Percentiles rank a stretch among this genome's conserved stretches.
Evolutionary conservation across 2,113 vertebrate species (phyloP).

Genomic region (Zootoca vivipara): DNA sequence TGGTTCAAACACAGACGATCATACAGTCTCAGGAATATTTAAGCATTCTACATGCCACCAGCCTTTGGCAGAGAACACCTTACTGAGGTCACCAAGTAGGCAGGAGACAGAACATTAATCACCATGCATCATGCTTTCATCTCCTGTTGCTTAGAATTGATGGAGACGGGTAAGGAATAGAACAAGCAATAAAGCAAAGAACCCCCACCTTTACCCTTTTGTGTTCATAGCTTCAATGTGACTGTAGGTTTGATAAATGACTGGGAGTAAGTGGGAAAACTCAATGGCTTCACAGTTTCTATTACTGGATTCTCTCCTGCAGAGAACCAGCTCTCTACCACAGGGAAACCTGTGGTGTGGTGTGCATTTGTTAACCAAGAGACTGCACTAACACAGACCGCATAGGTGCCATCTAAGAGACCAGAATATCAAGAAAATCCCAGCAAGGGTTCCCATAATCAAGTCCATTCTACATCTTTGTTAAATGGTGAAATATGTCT

Average conservation of each 20-base stretch:
- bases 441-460: not conserved
- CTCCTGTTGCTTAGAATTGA: not conserved
- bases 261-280: not conserved
- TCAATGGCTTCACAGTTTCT: slow-evolving; percentile 7
- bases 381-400: not conserved
- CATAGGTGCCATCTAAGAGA: not conserved
- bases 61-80: not conserved
- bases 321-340: not conserved
- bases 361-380: not conserved
- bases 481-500: not conserved
- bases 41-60: not conserved
- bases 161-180: not conserved
- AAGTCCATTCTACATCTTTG: not conserved
- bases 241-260: slow-evolving; percentile 25
- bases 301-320: slow-evolving; percentile 13
- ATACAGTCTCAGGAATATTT: not conserved
- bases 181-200: slow-evolving; percentile 20
- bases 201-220: slow-evolving; percentile 9
- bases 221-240: not conserved
- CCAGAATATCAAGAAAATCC: not conserved
- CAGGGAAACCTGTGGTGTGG: not conserved
- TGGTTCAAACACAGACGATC: not conserved
- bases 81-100: not conserved
- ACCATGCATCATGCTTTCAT: not conserved
- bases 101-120: slow-evolving; percentile 8